Evolutionary conservation across 2,888 invertebrate species (phyloP), one percentile per base, ranked within the genome.

Genomic region (Cerastoderma edule): DNA sequence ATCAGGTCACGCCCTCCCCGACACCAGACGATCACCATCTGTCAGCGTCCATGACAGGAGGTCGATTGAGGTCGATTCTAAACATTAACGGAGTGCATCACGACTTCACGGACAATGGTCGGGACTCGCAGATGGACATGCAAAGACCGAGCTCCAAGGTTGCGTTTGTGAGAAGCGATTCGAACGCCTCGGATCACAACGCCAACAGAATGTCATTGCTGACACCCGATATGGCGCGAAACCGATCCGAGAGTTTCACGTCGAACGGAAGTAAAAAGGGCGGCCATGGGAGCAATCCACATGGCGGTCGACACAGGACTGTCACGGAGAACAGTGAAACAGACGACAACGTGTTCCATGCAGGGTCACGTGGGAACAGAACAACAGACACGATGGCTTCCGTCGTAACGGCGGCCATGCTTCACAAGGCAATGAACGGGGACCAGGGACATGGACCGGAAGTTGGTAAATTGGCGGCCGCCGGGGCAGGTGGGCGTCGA

Each of bases 141-240:
- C 46, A 44, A 1, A 69, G 69, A 22, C 54, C 71, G 5, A 39
- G 39, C 13, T 71, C 71, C n/a, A 64, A 64, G 28, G 71, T 71
- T 19, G 71, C 71, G 3, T 71, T 71, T 53, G 71, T 44, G 4
- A 32, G 64, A 39, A 50, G 53, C 13, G 66, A 66, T 2, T 48
- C 65, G 13, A 27, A 64, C 27, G 16, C 19, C 10, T 27, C 39
- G 5, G 65, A 65, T 10, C 65, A 65, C 10, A 28, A 44, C 10
- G 44, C 44, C 19, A 19, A 65, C 22, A 32, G 30, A 46, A 30
- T 28, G 30, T 13, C 46, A 6, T 32, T 48, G 48, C 48, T 65
- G 6, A 48, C 65, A 28, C 65, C 46, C 2, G 65, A 65, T 30
- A 65, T 46, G 1, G 65, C 32, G 13, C 22, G 65, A 10, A 65